Evolutionary conservation across 1,140 invertebrate species (phyloP), one percentile per base, ranked within the genome.

Genomic region (Drosophila mayri): DNA sequence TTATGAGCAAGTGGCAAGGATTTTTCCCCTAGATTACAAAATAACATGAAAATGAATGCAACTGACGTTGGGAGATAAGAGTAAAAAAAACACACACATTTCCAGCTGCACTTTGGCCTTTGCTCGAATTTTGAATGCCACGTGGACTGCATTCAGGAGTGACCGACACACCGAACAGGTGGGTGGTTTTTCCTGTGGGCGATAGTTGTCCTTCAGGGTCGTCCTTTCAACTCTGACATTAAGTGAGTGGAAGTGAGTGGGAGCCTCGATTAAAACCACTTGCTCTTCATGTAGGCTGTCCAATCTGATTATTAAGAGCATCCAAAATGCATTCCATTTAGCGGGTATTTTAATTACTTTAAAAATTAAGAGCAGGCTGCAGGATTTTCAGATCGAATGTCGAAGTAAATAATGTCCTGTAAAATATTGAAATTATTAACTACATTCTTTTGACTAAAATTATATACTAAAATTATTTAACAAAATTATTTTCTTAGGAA

Each of bases 181-280:
- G 47, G 52, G 68, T 14, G 4, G 20, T 38, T 28, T 16, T 40
- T 70, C 20, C 41, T 3, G 43, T 35, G 52, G 64, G 61, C 20
- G 16, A 8, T 43, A 61, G 62, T 61, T 43, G 62, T 64, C 62
- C 62, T 64, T 64, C 62, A 64, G 16, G 22, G 1, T 4, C 16
- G 63, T 40, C 68, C 66, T 43, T 47, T 60, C 30, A 60, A 40
- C 68, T 50, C 22, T 71, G 66, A 72, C 68, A 59, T 72, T 72
- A 49, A 72, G 38, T 38, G 25, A 6, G 25, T 18, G 25, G 10
- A 20, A 35, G 18, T 58, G 49, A 58, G 32, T 37, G 47, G 25
- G 28, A 41, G 43, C 10, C 28, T 59, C 38, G 30, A 72, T 72
- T 58, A 59, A 54, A 49, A 47, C 20, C 65, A 70, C 49, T 32